These are phyloP conservation scores for Porites divaricata DNA, from an alignment of 92 coral and sea anemone species.

Conservation along the genomic window DNA sequence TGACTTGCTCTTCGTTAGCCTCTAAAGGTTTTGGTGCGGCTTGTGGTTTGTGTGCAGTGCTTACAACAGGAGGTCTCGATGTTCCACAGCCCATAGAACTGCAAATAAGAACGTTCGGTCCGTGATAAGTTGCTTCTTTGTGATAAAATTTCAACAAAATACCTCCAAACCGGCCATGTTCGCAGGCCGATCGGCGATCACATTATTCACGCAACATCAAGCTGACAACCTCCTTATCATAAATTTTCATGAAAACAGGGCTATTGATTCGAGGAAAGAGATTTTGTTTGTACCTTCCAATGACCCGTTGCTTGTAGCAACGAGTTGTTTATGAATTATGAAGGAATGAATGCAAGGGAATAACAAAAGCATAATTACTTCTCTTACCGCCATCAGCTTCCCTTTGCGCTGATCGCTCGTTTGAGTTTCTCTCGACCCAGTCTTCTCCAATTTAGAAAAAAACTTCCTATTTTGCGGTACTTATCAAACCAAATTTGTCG, in stretches of 20 bases:
- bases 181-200: too few species aligned
- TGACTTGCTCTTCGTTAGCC: background rate
- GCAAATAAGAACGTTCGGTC: constrained; percentile 9
- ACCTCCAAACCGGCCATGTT: constrained; percentile 6
- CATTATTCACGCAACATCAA: background rate
- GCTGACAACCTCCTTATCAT: constrained; percentile 19
- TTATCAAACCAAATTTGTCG: too few species aligned
- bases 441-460: background rate
- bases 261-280: constrained; percentile 11
- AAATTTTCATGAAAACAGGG: constrained; percentile 1
- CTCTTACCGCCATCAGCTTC: constrained; percentile 9
- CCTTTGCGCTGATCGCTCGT: background rate
- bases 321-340: background rate
- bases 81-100: constrained; percentile 98
- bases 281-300: constrained; percentile 12
- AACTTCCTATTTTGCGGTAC: background rate
- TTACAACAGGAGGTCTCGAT: constrained; percentile 77
- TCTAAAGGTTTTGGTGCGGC: constrained; percentile 7
- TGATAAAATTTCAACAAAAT: background rate
- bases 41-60: constrained; percentile 54
- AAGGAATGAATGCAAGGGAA: constrained; percentile 3
- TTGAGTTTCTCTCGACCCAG: constrained; percentile 10
- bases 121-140: background rate
- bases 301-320: constrained; percentile 47
- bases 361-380: constrained; percentile 8